Base-by-base conservation (phyloP, 2,797 vertebrate species). In the Sternarchorhynchus goeldii region DNA sequence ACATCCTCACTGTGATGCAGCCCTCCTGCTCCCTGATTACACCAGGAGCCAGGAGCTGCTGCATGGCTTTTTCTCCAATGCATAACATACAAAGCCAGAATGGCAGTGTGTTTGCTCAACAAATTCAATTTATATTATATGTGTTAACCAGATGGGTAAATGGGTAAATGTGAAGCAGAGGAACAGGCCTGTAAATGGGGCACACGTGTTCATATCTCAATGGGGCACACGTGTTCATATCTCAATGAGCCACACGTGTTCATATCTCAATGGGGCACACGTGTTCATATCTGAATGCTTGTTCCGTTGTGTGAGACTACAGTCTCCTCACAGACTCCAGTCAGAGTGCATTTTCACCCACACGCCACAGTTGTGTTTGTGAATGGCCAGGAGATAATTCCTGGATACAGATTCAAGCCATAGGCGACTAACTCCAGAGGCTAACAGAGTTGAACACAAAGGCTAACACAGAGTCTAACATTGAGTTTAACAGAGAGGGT, bases 371-470 rank as follows among this genome's bases (percentile, higher is more conserved):
- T 6, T 56, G 20, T n/a, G 3, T 10, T 53, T 29, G 6, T 29
- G 41, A 72, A 72, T 5, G 36, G n/a, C 72, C 60, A 31, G 67
- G 34, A 67, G 76, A 75, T 55, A 29, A 73, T 64, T 60, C 55
- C 17, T 32, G 10, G 29, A 64, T 56, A 69, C 67, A 36, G 29
- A 53, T 69, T 81, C 31, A 53, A 63, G 72, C 63, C 67, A n/a
- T 31, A 6, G 45, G 81, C 31, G 12, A 50, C 29, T 73, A 56
- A 69, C 65, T 41, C 18, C 32, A 56, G 34, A 58, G 39, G 69
- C 45, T 71, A 66, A 56, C 6, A 25, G 25, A 25, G 25, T 25
- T 25, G 25, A 25, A 25, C 25, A 25, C 25, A 25, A 25, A 25
- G 25, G 55, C n/a, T 20, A 55, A 29, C 34, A 63, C 18, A 21